Conservation (phyloP, 1,140 invertebrate genomes). For the Myzus persicae region DNA sequence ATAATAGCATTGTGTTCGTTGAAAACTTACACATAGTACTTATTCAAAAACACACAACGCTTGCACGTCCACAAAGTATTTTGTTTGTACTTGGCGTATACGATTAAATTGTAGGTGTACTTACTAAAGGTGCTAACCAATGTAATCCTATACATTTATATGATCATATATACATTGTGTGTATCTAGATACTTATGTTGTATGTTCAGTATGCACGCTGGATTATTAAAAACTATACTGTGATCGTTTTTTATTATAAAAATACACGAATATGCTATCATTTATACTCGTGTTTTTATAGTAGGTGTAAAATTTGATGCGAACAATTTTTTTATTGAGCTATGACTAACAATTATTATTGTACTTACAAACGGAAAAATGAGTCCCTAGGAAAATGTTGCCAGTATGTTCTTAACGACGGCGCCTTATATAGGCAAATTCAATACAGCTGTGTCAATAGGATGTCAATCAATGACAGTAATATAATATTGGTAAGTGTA, state of each 20-base stretch:
- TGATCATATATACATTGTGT: neutral
- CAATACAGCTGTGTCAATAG: neutral
- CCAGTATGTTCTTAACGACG: neutral
- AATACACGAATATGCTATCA: neutral
- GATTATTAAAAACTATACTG: neutral
- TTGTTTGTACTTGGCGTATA: neutral
- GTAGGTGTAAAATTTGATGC: neutral
- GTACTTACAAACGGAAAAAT: neutral
- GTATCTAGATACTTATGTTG: neutral
- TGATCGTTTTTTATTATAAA: neutral
- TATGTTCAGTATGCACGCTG: neutral
- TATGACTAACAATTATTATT: neutral
- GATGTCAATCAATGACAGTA: slow-evolving; percentile 19
- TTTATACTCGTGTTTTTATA: neutral
- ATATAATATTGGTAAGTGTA: neutral
- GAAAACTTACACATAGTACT: neutral
- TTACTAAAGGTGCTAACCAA: neutral
- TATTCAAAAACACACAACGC: neutral
- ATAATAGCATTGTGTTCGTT: neutral
- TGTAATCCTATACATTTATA: neutral
- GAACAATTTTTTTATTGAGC: neutral
- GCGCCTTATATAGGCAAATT: slow-evolving; percentile 27
- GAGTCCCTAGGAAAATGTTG: neutral
- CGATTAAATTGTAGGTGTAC: neutral
- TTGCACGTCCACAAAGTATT: neutral